Conservation (phyloP, 1,140 invertebrate species). For the Lepidurus packardi region DNA sequence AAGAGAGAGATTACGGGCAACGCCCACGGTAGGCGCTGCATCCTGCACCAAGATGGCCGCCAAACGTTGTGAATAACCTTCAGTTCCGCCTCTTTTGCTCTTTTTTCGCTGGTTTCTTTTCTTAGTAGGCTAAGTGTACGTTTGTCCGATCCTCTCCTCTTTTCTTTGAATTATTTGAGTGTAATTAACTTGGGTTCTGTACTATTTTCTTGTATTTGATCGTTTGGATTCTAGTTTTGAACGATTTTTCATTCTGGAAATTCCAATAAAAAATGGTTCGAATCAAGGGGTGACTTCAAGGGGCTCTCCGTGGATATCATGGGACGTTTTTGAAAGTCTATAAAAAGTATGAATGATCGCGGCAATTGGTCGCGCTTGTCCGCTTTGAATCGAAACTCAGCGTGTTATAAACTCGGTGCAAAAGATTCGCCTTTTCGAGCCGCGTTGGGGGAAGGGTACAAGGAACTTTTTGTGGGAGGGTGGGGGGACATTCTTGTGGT, state of each 20-base stretch:
- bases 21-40: no score
- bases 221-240: neutral
- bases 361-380: conserved; percentile 17
- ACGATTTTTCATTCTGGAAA: neutral
- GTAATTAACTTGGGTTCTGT: no score
- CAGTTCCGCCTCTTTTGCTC: no score
- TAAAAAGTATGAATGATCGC: conserved; percentile 16
- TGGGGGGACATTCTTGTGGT: neutral
- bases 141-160: no score
- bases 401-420: conserved; percentile 9
- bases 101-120: no score
- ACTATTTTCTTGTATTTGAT: no score
- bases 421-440: neutral
- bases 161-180: no score
- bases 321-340: conserved; percentile 2
- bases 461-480: neutral
- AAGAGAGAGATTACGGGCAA: no score
- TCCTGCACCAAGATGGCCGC: no score
- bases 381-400: conserved; percentile 14
- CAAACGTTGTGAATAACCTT: no score
- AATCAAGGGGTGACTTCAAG: neutral
- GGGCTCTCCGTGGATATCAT: conserved; percentile 1
- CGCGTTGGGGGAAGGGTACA: neutral
- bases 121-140: no score
- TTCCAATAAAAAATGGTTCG: neutral